These are phyloP conservation scores for Thymelicus sylvestris DNA, from an alignment of 2,888 invertebrate genomes.

Conservation along the genomic window DNA sequence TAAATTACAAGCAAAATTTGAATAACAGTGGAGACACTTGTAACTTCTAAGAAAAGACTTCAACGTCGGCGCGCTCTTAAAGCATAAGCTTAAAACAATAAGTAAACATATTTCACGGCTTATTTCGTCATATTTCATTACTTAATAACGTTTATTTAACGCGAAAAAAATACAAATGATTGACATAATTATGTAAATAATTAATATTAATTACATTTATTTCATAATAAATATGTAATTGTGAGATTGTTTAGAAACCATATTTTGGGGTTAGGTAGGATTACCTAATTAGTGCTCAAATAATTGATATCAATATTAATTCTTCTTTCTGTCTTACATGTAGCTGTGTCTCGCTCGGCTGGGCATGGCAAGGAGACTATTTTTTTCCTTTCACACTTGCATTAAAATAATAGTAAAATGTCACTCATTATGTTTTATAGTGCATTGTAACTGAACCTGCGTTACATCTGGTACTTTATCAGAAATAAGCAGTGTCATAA, in stretches of 20 bases:
- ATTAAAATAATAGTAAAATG: neutral
- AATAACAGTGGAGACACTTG: slow-evolving; percentile 5
- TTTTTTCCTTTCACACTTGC: neutral
- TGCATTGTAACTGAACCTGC: neutral
- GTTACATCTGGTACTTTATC: slow-evolving; percentile 3
- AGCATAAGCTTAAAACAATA: neutral
- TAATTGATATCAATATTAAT: too few relatives aligned
- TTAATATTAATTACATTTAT: too few relatives aligned
- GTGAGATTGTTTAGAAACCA: too few relatives aligned
- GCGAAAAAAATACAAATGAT: too few relatives aligned
- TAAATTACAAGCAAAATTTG: too few relatives aligned
- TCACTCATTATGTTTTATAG: neutral
- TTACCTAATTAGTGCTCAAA: too few relatives aligned
- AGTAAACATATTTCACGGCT: too few relatives aligned
- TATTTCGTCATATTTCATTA: too few relatives aligned
- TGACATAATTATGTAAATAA: too few relatives aligned
- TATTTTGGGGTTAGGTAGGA: too few relatives aligned
- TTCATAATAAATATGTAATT: too few relatives aligned
- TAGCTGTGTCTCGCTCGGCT: neutral
- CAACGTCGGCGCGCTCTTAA: slow-evolving; percentile 54
- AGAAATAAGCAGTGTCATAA: slow-evolving; percentile 35
- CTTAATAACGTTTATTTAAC: too few relatives aligned
- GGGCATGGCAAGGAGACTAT: neutral
- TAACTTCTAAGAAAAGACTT: slow-evolving; percentile 68
- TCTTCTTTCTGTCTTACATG: neutral